Evolutionary conservation across 2,888 invertebrate species (phyloP).

Genomic region (Agrochola circellaris): DNA sequence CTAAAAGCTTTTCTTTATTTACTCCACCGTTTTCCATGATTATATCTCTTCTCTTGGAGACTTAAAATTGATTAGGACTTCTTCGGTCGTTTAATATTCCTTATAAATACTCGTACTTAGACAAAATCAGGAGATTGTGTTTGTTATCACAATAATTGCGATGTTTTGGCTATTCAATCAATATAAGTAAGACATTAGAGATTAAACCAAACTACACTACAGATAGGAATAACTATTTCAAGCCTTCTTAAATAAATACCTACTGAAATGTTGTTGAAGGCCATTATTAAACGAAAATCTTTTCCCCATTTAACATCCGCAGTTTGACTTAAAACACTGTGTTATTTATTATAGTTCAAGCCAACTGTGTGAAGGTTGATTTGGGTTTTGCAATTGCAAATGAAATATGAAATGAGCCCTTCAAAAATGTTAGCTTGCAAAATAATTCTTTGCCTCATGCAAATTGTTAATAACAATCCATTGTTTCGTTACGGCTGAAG

Average conservation of each 20-base stretch:
- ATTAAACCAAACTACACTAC: constrained; percentile 13
- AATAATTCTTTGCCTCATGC: constrained; percentile 26
- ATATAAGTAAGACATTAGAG: constrained; percentile 20
- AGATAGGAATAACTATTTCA: constrained; percentile 1
- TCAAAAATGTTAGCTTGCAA: constrained; percentile 19
- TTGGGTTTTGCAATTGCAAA: constrained; percentile 18
- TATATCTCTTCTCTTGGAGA: neutral
- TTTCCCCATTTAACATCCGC: neutral
- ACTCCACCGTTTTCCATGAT: neutral
- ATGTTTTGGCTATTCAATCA: constrained; percentile 27
- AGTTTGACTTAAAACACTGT: neutral
- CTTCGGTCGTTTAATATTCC: constrained; percentile 7
- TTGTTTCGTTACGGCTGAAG: constrained; percentile 27
- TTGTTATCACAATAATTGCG: neutral
- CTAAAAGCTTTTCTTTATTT: neutral
- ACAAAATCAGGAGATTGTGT: neutral
- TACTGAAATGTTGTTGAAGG: neutral
- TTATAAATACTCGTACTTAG: neutral
- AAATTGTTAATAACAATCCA: constrained; percentile 32
- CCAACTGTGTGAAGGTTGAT: constrained; percentile 1
- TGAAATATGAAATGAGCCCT: constrained; percentile 3
- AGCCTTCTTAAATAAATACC: constrained; percentile 9
- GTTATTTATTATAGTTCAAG: constrained; percentile 9
- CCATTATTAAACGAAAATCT: neutral
- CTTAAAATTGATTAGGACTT: neutral